Evolutionary conservation across 2,113 vertebrate species (phyloP), one percentile per base, ranked within the genome.

Genomic region (Notothenia rossii): DNA sequence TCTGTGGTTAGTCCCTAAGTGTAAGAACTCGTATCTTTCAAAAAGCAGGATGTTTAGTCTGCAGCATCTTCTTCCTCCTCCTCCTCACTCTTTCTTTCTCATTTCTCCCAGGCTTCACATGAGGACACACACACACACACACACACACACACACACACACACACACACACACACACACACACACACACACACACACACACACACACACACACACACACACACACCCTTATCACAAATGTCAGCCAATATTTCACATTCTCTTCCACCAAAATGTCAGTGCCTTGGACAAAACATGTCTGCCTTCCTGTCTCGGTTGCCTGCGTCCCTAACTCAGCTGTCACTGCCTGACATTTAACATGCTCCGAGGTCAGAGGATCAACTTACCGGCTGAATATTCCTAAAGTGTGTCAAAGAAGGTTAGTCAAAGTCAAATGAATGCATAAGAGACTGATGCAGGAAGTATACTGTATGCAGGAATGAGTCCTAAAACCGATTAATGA

Each of bases 241-340:
- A 94, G 75, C 64, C 60, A 81, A 85, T 86, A 81, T 90, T 86
- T 91, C 88, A 77, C 73, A 85, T 91, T 89, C 73, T 82, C 80
- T 46, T 77, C 70, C 67, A 40, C 72, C 59, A 89, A 93, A 94
- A 94, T 94, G 92, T 88, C 93, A 95, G 73, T 67, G 74, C 79
- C 62, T 83, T 78, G 85, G 89, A 91, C 79, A 68, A 79, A 81
- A 76, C 71, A 8, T 9, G 68, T 84, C 81, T 75, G 70, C 72
- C 84, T 77, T 48, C 33, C 55, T 66, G 59, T 48, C 36, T 18
- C 20, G 25, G 59, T 72, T 65, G 64, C 82, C 14, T 61, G 59
- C 68, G 12, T 85, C 83, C 88, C 75, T 81, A 81, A 61, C 73
- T 81, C 75, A 40, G 75, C 65, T 69, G 84, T 82, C 78, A 29